Percentiles rank a stretch among this genome's conserved stretches.
phyloP scores from a whole-genome alignment of 2,888 invertebrate genomes.

The Noctua pronuba region DNA sequence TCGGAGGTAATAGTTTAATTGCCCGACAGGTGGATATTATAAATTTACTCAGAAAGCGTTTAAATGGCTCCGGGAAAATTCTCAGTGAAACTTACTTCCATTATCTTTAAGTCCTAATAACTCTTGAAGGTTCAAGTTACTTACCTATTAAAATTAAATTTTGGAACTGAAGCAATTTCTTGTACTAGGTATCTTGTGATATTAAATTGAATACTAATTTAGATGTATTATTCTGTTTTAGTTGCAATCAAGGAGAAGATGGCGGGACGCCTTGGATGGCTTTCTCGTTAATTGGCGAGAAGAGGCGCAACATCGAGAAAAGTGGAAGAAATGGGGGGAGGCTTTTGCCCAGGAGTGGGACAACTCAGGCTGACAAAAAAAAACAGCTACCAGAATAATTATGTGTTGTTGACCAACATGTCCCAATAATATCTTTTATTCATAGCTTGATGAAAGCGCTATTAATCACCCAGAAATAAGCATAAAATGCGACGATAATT shows the following conservation, averaged over 20 bases:
- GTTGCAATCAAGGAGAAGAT: not conserved
- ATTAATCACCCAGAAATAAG: constrained; percentile 3
- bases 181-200: not conserved
- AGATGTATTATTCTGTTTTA: not conserved
- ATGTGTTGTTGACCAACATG: not conserved
- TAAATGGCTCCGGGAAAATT: constrained; percentile 45
- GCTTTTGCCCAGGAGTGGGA: too few species aligned
- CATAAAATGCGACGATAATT: not conserved
- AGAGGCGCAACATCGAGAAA: too few species aligned
- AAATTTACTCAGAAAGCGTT: constrained; percentile 42
- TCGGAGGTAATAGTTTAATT: constrained; percentile 43
- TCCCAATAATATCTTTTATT: constrained; percentile 1
- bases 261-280: too few species aligned
- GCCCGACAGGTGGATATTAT: constrained; percentile 46
- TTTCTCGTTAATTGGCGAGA: too few species aligned
- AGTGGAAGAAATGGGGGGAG: too few species aligned
- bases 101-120: constrained; percentile 52
- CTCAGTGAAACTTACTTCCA: constrained; percentile 45
- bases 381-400: too few species aligned
- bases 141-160: constrained; percentile 54
- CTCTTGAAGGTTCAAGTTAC: constrained; percentile 42
- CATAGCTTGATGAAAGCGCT: not conserved
- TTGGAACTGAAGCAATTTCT: constrained; percentile 27
- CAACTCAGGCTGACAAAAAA: too few species aligned
- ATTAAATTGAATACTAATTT: constrained; percentile 10